Percentiles rank a stretch among this genome's conserved stretches.
Evolutionary conservation across 2,888 invertebrate genomes (phyloP).

Genomic region (Automeris io): DNA sequence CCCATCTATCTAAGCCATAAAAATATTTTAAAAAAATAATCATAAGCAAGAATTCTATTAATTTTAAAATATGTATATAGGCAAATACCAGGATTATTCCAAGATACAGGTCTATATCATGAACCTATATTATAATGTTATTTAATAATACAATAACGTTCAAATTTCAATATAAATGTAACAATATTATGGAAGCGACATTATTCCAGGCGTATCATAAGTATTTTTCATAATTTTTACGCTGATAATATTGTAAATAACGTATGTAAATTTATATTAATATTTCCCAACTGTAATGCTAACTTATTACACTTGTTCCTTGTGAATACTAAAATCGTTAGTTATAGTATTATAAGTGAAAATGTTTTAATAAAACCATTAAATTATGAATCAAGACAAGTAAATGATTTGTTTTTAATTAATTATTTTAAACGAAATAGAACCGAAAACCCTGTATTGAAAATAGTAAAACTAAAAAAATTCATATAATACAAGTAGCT

Average conservation of each 20-base stretch:
- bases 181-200: conserved; percentile 67
- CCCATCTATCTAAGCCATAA: conserved; percentile 15
- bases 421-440: too few relatives aligned
- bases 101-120: conserved; percentile 28
- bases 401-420: too few relatives aligned
- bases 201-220: conserved; percentile 64
- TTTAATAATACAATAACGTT: conserved; percentile 33
- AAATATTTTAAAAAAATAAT: conserved; percentile 16
- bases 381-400: too few relatives aligned
- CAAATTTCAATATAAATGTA: conserved; percentile 45
- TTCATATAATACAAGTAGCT: too few relatives aligned
- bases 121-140: conserved; percentile 21
- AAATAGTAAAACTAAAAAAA: too few relatives aligned
- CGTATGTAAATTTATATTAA: conserved; percentile 67
- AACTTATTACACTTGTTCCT: conserved; percentile 49
- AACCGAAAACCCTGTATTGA: too few relatives aligned
- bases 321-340: conserved; percentile 7
- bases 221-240: conserved; percentile 54
- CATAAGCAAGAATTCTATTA: neutral
- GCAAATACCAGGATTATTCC: neutral
- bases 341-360: too few relatives aligned
- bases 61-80: neutral
- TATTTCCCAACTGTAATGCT: conserved; percentile 49
- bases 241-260: conserved; percentile 67
- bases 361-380: too few relatives aligned